phyloP scores from a whole-genome alignment of 2,888 invertebrate species.

The Agriotes lineatus region DNA sequence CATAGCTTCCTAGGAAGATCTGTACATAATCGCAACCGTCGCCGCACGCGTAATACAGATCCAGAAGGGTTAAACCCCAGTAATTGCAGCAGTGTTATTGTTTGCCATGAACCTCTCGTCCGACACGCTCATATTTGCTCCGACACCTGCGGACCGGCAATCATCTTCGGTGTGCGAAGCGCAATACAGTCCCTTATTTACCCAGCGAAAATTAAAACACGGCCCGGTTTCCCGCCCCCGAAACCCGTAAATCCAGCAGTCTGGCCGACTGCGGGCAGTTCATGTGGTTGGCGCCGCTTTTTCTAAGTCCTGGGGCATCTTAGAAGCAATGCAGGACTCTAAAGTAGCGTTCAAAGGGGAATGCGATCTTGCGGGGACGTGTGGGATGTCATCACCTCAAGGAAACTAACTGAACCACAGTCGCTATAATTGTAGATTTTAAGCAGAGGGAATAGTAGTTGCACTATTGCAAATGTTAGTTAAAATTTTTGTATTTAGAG shows the following conservation, averaged over 20 bases:
- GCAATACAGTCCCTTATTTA: conserved; percentile 22
- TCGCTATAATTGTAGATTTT: too few species aligned
- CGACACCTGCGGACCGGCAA: conserved; percentile 38
- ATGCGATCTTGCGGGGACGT: conserved; percentile 28
- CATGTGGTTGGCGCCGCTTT: conserved; percentile 38
- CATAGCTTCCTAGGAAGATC: too few species aligned
- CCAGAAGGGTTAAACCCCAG: conserved; percentile 10
- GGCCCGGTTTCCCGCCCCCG: not conserved
- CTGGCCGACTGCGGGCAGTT: not conserved
- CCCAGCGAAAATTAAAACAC: conserved; percentile 7
- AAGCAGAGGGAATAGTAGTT: too few species aligned
- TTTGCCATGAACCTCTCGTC: conserved; percentile 33
- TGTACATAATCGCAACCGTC: not conserved
- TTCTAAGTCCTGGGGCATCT: conserved; percentile 26
- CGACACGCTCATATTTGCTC: conserved; percentile 19
- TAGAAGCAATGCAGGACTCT: conserved; percentile 37
- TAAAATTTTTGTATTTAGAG: too few species aligned
- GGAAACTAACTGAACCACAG: conserved; percentile 62
- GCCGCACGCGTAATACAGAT: not conserved
- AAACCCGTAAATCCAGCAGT: not conserved
- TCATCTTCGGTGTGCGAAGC: conserved; percentile 25
- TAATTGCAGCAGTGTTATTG: conserved; percentile 36
- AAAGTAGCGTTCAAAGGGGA: conserved; percentile 38
- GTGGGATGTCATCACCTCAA: conserved; percentile 51
- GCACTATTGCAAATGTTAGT: too few species aligned